Percentiles rank a stretch among this genome's conserved stretches.
Evolutionary conservation across 1,140 invertebrate species (phyloP).

Genomic region (Danaus plexippus): DNA sequence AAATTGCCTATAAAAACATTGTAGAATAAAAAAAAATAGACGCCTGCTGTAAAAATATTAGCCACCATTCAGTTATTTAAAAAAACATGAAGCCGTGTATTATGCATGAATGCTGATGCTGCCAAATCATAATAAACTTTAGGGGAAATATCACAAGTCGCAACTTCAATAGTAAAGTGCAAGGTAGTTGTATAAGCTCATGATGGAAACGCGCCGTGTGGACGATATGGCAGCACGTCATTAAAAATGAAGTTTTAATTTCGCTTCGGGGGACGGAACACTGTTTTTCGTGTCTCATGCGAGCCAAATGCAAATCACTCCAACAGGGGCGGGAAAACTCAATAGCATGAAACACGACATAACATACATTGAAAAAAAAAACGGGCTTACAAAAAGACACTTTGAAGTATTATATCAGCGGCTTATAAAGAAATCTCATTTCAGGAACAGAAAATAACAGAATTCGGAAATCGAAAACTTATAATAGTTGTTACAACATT

Average conservation of each 20-base stretch:
- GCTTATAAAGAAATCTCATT: too few species aligned
- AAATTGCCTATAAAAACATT: too few species aligned
- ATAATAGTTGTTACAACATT: too few species aligned
- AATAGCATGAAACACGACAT: conserved; percentile 1
- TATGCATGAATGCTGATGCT: not conserved
- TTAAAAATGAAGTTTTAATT: conserved; percentile 66
- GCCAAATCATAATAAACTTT: conserved; percentile 11
- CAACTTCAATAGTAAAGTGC: not conserved
- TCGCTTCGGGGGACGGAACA: conserved; percentile 24
- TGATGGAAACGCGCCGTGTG: conserved; percentile 12
- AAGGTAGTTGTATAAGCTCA: conserved; percentile 3
- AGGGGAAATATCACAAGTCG: conserved; percentile 1
- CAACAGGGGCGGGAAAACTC: conserved; percentile 7
- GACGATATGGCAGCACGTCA: conserved; percentile 51
- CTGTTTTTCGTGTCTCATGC: conserved; percentile 41
- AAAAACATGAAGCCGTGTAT: conserved; percentile 6
- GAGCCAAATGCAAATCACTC: conserved; percentile 45
- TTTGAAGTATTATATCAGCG: too few species aligned
- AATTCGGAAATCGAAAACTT: too few species aligned
- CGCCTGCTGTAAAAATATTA: not conserved
- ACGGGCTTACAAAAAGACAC: too few species aligned
- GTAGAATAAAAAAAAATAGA: conserved; percentile 8
- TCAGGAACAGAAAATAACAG: too few species aligned
- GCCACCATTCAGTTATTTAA: conserved; percentile 1
- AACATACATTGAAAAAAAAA: not conserved